Evolutionary conservation across 2,797 vertebrate genomes (phyloP).

Genomic region (Coendou prehensilis): DNA sequence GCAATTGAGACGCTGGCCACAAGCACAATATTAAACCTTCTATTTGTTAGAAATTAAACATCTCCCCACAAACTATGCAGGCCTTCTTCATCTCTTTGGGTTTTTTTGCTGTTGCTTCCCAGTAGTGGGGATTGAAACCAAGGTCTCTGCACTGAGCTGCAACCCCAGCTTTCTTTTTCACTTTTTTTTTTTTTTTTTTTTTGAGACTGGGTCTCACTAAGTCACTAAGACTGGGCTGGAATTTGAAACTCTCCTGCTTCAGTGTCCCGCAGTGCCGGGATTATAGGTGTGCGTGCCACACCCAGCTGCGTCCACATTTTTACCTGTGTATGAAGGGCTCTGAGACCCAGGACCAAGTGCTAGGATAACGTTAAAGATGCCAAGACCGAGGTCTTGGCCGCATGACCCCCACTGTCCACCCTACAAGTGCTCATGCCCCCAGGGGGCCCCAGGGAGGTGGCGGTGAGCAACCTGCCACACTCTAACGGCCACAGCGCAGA

Average conservation of each 20-base stretch:
- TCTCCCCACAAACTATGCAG: background rate
- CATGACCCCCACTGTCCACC: too few relatives aligned
- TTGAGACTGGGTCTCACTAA: background rate
- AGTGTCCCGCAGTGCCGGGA: background rate
- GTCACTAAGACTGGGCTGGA: background rate
- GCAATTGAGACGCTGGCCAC: background rate
- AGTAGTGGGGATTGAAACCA: background rate
- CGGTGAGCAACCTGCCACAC: background rate
- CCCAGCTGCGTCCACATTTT: background rate
- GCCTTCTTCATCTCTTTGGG: background rate
- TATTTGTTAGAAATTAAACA: conserved; percentile 4
- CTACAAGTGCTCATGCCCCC: rapidly evolving
- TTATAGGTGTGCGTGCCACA: background rate
- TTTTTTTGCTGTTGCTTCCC: background rate
- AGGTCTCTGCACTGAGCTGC: background rate
- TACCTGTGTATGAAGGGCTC: background rate
- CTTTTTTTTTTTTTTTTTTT: background rate
- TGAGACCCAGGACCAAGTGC: background rate
- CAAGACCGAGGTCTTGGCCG: background rate
- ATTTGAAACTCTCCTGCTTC: background rate
- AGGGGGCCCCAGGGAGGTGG: background rate
- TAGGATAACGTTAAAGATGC: too few relatives aligned
- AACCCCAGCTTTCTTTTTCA: background rate
- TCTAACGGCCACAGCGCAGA: background rate
- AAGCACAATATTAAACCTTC: background rate